A percentile compares a stretch with the other conserved stretches of the same genome.
Evolutionary conservation across 1,140 invertebrate species (phyloP).

Genomic region (Halesus radiatus): DNA sequence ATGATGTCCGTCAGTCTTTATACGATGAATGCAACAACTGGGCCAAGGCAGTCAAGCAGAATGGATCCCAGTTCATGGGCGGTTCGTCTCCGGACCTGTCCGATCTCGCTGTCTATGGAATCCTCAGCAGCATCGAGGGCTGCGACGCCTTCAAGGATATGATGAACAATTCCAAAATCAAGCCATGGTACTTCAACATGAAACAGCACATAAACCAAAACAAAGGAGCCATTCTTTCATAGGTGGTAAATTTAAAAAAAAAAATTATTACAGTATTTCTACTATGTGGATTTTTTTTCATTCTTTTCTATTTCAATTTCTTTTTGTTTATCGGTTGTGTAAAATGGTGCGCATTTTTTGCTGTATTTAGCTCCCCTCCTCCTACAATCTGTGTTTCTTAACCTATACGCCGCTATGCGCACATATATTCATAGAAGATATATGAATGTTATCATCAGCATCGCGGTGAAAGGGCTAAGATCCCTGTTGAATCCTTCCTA

Average conservation of each 20-base stretch:
- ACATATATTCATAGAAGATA: too few species aligned
- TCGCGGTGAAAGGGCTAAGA: too few species aligned
- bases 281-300: too few species aligned
- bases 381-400: too few species aligned
- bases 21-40: slow-evolving; percentile 92
- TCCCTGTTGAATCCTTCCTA: too few species aligned
- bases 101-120: slow-evolving; percentile 94
- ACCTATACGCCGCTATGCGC: too few species aligned
- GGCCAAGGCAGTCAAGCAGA: slow-evolving; percentile 79
- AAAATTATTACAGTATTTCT: too few species aligned
- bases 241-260: slow-evolving; percentile 16
- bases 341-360: too few species aligned
- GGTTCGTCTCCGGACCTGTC: slow-evolving; percentile 91
- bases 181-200: slow-evolving; percentile 52
- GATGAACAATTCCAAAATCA: slow-evolving; percentile 79
- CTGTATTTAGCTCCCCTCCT: too few species aligned
- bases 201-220: slow-evolving; percentile 40
- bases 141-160: slow-evolving; percentile 93
- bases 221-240: slow-evolving; percentile 39
- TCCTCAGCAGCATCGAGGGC: slow-evolving; percentile 95
- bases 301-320: too few species aligned
- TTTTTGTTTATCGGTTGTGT: too few species aligned
- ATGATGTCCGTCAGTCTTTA: slow-evolving; percentile 90
- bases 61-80: slow-evolving; percentile 84
- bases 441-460: too few species aligned